phyloP scores from a whole-genome alignment of 1,140 invertebrate species.

The Lepidostoma basale region DNA sequence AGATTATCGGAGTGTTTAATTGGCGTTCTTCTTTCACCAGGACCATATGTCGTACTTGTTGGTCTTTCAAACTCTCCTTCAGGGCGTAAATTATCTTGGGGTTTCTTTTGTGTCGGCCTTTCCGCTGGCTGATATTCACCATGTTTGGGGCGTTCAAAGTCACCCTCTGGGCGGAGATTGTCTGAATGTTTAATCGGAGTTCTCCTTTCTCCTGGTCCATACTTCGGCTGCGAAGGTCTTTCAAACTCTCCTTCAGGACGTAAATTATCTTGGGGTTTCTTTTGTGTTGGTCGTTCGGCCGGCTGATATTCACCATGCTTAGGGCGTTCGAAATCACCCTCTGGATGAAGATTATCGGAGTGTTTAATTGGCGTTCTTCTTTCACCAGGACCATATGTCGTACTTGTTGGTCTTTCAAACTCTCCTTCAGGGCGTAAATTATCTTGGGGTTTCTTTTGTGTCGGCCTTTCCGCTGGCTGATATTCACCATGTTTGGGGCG shows the following conservation, averaged over 20 bases:
- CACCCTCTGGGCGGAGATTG: conserved; percentile 66
- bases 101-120: conserved; percentile 54
- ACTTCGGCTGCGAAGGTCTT: conserved; percentile 55
- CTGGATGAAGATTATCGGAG: conserved; percentile 65
- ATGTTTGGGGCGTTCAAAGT: conserved; percentile 56
- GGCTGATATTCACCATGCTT: conserved; percentile 55
- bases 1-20: conserved; percentile 69
- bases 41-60: conserved; percentile 54
- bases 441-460: conserved; percentile 58
- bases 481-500: conserved; percentile 52
- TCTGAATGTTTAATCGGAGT: conserved; percentile 55
- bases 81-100: conserved; percentile 62
- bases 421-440: conserved; percentile 65
- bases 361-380: conserved; percentile 58
- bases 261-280: conserved; percentile 59
- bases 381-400: conserved; percentile 55
- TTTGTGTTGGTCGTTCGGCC: conserved; percentile 53
- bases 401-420: conserved; percentile 62
- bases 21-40: conserved; percentile 64
- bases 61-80: conserved; percentile 63
- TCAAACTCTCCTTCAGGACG: conserved; percentile 62
- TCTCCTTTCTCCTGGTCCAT: conserved; percentile 52
- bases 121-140: conserved; percentile 52
- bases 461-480: conserved; percentile 56
- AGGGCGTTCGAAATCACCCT: conserved; percentile 64